These are phyloP conservation scores for Tinea pellionella DNA, from an alignment of 2,888 invertebrate species.

Conservation along the genomic window DNA sequence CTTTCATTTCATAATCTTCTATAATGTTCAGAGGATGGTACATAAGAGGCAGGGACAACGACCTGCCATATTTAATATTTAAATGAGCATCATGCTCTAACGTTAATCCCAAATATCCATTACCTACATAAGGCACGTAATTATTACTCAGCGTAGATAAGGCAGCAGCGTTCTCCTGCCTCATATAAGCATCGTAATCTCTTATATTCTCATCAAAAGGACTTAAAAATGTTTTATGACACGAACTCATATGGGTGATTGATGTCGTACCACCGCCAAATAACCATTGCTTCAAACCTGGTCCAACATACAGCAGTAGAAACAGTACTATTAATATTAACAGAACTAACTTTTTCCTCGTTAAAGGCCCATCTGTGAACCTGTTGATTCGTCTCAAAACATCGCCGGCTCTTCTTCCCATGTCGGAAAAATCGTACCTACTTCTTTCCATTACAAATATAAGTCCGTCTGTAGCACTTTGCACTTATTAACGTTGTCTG, in stretches of 20 bases:
- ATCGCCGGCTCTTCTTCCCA: conserved; percentile 58
- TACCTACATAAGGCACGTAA: conserved; percentile 80
- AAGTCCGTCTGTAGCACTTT: not conserved
- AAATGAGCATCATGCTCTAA: conserved; percentile 73
- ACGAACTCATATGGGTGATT: conserved; percentile 65
- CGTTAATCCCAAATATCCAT: conserved; percentile 77
- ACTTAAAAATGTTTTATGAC: conserved; percentile 74
- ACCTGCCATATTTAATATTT: conserved; percentile 75
- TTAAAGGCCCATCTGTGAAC: conserved; percentile 56
- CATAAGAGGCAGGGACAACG: conserved; percentile 73
- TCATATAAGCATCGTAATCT: conserved; percentile 77
- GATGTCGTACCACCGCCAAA: conserved; percentile 58
- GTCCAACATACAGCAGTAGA: conserved; percentile 74
- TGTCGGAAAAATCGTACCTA: conserved; percentile 40
- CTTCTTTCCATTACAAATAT: conserved; percentile 48
- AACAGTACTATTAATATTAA: conserved; percentile 65
- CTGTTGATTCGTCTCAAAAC: conserved; percentile 53
- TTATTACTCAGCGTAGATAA: conserved; percentile 62
- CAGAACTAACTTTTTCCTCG: conserved; percentile 59
- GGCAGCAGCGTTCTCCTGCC: conserved; percentile 65
- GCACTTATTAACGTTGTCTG: not conserved
- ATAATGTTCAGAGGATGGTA: conserved; percentile 75
- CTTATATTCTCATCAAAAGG: conserved; percentile 70
- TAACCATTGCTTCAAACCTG: conserved; percentile 72
- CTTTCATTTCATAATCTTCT: conserved; percentile 66